phyloP scores from a whole-genome alignment of 2,113 vertebrate species.

The Hemicordylus capensis region DNA sequence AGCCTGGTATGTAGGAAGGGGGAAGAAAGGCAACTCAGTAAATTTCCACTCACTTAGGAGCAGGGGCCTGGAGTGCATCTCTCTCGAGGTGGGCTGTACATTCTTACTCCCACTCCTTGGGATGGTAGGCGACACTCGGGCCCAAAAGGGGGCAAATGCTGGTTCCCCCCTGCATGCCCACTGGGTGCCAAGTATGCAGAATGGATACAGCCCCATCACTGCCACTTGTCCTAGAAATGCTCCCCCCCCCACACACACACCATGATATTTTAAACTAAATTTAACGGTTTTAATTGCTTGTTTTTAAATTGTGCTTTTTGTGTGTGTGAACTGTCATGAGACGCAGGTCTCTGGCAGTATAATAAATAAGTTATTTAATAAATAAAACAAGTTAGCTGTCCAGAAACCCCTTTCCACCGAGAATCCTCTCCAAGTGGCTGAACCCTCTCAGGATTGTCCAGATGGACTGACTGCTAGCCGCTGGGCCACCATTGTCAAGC shows the following conservation, averaged over 20 bases:
- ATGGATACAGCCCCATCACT: background rate
- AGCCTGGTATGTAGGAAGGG: fast-evolving
- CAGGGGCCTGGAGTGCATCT: fast-evolving
- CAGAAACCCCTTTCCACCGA: background rate
- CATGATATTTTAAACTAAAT: too few species aligned
- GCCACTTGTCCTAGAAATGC: too few species aligned
- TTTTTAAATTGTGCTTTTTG: too few species aligned
- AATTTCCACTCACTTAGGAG: background rate
- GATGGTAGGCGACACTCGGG: background rate
- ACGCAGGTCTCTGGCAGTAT: too few species aligned
- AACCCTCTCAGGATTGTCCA: background rate
- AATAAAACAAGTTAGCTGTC: too few species aligned
- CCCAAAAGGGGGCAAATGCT: background rate
- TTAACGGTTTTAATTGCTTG: too few species aligned
- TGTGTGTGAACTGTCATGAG: too few species aligned
- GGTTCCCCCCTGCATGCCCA: fast-evolving
- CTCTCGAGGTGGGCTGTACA: fast-evolving
- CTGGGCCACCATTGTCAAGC: too few species aligned
- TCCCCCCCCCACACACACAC: too few species aligned
- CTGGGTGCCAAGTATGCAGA: fast-evolving
- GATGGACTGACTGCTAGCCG: background rate
- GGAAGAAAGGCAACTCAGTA: background rate
- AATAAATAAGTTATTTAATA: too few species aligned
- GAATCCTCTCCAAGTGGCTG: background rate
- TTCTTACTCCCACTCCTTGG: background rate